Percentiles rank a stretch among this genome's conserved stretches.
Evolutionary conservation across 2,888 invertebrate species (phyloP).

Genomic region (Cheilosia urbana): DNA sequence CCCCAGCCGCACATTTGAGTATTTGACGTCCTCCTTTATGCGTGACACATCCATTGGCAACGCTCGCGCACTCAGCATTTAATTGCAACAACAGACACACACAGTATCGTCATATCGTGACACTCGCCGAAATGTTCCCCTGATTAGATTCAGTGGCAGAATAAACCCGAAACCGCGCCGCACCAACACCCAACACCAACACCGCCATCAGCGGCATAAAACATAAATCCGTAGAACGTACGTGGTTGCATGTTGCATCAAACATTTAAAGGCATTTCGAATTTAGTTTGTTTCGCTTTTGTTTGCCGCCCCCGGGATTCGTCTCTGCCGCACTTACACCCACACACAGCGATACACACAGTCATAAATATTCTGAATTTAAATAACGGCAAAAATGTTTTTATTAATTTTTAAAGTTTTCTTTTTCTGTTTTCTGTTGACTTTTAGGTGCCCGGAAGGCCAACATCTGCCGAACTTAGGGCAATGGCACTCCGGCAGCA

Average conservation of each 20-base stretch:
- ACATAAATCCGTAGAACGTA: neutral
- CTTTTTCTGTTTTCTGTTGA: conserved; percentile 41
- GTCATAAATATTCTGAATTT: conserved; percentile 68
- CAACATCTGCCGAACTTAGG: conserved; percentile 97
- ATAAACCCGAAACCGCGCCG: conserved; percentile 49
- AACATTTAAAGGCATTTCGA: conserved; percentile 50
- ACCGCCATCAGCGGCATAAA: conserved; percentile 12
- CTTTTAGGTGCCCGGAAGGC: conserved; percentile 94
- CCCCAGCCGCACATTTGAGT: neutral
- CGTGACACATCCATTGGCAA: conserved; percentile 52
- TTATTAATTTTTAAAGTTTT: conserved; percentile 37
- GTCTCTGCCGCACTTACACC: conserved; percentile 27
- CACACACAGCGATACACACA: conserved; percentile 1
- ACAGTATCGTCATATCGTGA: conserved; percentile 33
- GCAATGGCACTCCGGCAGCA: conserved; percentile 99
- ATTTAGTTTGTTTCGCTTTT: conserved; percentile 19
- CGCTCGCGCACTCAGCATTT: conserved; percentile 40
- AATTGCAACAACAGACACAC: conserved; percentile 57
- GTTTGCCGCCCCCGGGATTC: neutral
- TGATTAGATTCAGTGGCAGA: conserved; percentile 59
- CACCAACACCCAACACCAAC: too few relatives aligned
- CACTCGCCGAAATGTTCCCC: conserved; percentile 36
- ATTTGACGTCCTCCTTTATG: neutral
- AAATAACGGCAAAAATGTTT: conserved; percentile 45
- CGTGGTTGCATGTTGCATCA: conserved; percentile 61